Evolutionary conservation across 1,140 invertebrate genomes (phyloP).

Genomic region (Piezodorus guildinii): DNA sequence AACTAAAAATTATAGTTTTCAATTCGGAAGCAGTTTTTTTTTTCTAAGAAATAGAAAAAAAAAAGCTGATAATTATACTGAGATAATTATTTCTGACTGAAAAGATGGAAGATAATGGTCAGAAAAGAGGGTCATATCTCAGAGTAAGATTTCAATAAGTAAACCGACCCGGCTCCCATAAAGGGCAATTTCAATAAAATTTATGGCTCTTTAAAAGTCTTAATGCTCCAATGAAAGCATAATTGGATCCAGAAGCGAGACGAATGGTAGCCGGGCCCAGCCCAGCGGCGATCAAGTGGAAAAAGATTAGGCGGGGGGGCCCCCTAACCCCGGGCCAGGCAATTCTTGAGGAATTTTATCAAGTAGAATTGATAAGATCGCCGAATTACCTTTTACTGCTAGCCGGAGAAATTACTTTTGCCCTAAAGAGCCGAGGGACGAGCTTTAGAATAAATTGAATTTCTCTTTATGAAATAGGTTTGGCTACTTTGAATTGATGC

Average conservation of each 20-base stretch:
- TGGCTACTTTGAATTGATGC: neutral
- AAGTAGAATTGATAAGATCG: constrained; percentile 14
- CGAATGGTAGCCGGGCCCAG: neutral
- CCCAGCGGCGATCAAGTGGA: constrained; percentile 11
- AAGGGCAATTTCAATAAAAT: constrained; percentile 1
- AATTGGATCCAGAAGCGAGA: constrained; percentile 3
- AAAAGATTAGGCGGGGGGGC: neutral
- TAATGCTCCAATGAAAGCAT: constrained; percentile 13
- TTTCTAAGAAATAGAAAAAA: no score
- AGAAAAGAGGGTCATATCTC: no score
- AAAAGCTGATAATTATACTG: no score
- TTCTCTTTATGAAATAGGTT: neutral
- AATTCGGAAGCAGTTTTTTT: no score
- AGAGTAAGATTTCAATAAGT: constrained; percentile 7
- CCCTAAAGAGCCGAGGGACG: neutral
- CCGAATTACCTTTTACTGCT: constrained; percentile 8
- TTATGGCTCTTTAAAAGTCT: constrained; percentile 12
- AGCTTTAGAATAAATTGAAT: constrained; percentile 4
- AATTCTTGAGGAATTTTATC: constrained; percentile 13
- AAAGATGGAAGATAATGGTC: no score
- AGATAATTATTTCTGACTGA: no score
- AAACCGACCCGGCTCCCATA: neutral
- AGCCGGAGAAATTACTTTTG: neutral
- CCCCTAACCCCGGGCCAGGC: neutral
- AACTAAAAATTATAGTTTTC: no score